Percentiles rank a stretch among this genome's conserved stretches.
phyloP scores from a whole-genome alignment of 2,888 invertebrate species.

The Tetragonula carbonaria region DNA sequence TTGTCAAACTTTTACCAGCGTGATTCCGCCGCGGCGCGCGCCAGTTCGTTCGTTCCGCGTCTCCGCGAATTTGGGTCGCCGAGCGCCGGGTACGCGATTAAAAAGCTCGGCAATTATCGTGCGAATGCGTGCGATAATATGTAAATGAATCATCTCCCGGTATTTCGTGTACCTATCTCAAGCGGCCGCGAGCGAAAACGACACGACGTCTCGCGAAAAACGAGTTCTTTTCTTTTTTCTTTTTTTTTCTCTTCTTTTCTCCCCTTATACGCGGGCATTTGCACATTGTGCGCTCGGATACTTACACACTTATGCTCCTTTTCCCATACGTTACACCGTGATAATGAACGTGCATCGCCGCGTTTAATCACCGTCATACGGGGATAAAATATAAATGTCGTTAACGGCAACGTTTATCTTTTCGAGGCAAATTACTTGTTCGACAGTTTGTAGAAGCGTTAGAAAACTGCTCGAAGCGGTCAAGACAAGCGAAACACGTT shows the following conservation, averaged over 20 bases:
- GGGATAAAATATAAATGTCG: not conserved
- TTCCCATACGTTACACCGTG: not conserved
- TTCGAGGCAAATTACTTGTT: constrained; percentile 1
- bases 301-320: not conserved
- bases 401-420: not conserved
- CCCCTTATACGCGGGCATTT: not conserved
- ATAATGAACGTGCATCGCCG: not conserved
- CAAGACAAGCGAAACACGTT: constrained; percentile 15
- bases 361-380: not conserved
- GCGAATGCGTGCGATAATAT: constrained; percentile 48
- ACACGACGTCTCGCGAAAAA: not conserved
- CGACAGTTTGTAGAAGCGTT: not conserved
- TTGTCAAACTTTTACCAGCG: constrained; percentile 58
- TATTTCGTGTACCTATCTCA: constrained; percentile 23
- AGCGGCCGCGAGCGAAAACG: not conserved
- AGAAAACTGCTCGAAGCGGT: constrained; percentile 10
- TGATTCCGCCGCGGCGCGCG: not conserved
- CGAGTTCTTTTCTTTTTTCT: not conserved
- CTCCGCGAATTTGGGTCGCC: constrained; percentile 42
- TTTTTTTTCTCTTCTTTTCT: too few species aligned
- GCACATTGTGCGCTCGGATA: not conserved
- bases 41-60: constrained; percentile 16
- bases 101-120: constrained; percentile 51
- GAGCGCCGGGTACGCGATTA: not conserved
- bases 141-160: constrained; percentile 33